Evolutionary conservation across 2,888 invertebrate genomes (phyloP), one percentile per base, ranked within the genome.

Genomic region (Metalampra italica): DNA sequence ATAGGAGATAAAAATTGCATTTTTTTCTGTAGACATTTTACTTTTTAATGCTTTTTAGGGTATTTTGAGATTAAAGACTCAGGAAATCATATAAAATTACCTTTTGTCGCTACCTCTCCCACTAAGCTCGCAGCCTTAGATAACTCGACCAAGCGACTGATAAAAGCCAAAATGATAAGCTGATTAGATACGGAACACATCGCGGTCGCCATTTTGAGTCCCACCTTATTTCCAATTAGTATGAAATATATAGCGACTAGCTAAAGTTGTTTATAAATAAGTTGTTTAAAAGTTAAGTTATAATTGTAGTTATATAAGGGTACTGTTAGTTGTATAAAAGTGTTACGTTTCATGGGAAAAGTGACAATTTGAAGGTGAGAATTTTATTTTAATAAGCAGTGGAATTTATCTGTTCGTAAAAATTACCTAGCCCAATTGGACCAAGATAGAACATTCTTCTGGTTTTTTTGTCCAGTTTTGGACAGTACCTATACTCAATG

Each of bases 111-210:
- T 34, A 9, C 34, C 39, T 14, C 14, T 14, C 3, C 8, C 8
- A 39, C 39, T 39, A 8, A 13, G n/a, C 7, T n/a, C 15, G n/a
- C 14, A 3, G 14, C 39, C 46, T 48, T 49, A 49, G 49, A 50
- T 50, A 53, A 46, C 43, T 43, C 47, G 5, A 22, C 47, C n/a
- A 41, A 15, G 40, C 15, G 13, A 36, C 46, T 41, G 54, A 54
- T 51, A 52, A 55, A 34, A 46, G 43, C 51, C 43, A 39, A n/a
- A 14, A 1, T 32, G 32, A 32, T 32, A 32, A 32, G 1, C 1
- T 47, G 55, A 56, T 56, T 52, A 56, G 55, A 56, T 56, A 55
- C 38, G 38, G 50, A 52, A 39, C 8, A 39, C 34, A 11, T 41
- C 41, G 46, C 39, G 34, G 12, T 36, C 43, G 43, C 43, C 43